Base-by-base conservation (phyloP, 2,113 vertebrate genomes). In the Narcine bancroftii region DNA sequence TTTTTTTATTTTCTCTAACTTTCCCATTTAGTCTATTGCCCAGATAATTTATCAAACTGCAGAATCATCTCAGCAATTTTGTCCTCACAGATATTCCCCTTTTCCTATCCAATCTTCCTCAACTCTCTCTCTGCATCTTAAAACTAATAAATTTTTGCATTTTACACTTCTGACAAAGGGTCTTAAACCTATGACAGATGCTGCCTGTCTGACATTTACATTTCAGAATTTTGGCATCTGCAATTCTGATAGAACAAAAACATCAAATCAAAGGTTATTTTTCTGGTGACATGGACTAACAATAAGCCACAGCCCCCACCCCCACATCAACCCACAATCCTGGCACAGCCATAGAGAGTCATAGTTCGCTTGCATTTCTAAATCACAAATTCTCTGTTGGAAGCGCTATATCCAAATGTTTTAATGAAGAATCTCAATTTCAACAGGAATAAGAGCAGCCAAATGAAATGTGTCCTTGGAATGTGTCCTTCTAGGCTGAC, bases 381-480 rank as follows among this genome's bases (percentile, higher is more conserved):
- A 33, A 85, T 2, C 87, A 91, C 29, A 47, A 66, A 69, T 26
- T 15, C 5, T 9, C 63, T 66, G 36, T 6, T 69, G 39, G 26
- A 69, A 91, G 39, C 24, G 42, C 89, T 47, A 10, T 47, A 65
- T 69, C 66, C 66, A 66, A 56, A 91, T 69, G 69, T 69, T 65
- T 91, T 47, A 21, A 10, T 47, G 10, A 33, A 11, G 24, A 91
- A 47, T n/a, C 53, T n/a, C 17, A 36, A 26, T 42, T 45, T 91
- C 65, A 91, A 71, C 19, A 39, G 42, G 65, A 91, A 42, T 15
- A 71, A 69, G 89, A 69, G 63, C 36, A 91, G 89, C 89, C 39
- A 87, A 60, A 29, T 91, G 45, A 91, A 42, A 29, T 69, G 63
- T 69, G 89, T 45, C 89, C 89, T 91, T 91, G 89, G 65, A 91